Percentiles rank a stretch among this genome's conserved stretches.
Conservation (phyloP, 1,140 invertebrate species). For the Leguminivora glycinivorella region DNA sequence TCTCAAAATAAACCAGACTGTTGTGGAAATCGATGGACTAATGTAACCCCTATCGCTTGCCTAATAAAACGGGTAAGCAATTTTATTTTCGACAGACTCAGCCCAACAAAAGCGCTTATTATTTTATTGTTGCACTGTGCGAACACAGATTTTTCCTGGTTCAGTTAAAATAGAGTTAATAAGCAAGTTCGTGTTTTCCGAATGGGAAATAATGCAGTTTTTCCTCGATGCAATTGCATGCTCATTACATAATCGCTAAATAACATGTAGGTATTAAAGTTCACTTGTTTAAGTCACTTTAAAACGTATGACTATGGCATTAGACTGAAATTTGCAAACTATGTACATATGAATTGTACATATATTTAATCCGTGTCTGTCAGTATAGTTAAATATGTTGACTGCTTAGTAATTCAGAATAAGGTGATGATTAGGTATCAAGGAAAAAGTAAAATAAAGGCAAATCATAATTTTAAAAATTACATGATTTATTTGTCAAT, state of each 20-base stretch:
- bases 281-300: not conserved
- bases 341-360: too few species aligned
- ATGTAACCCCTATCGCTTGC: not conserved
- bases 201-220: not conserved
- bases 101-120: too few species aligned
- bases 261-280: not conserved
- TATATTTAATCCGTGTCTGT: too few species aligned
- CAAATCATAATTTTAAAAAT: not conserved
- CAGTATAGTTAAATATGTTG: too few species aligned
- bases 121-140: not conserved
- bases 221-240: not conserved
- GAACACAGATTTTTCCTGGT: not conserved
- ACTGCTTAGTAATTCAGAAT: not conserved
- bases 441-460: not conserved
- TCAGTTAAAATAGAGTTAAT: not conserved
- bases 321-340: too few species aligned
- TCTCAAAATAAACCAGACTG: too few species aligned
- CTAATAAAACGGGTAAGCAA: not conserved
- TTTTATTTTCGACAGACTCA: too few species aligned
- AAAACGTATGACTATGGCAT: not conserved
- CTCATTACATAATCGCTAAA: not conserved
- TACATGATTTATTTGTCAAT: not conserved
- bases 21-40: not conserved
- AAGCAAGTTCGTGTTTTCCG: not conserved
- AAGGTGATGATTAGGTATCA: not conserved